Conservation (phyloP, 2,888 invertebrate genomes). For the Diarsia dahlii region DNA sequence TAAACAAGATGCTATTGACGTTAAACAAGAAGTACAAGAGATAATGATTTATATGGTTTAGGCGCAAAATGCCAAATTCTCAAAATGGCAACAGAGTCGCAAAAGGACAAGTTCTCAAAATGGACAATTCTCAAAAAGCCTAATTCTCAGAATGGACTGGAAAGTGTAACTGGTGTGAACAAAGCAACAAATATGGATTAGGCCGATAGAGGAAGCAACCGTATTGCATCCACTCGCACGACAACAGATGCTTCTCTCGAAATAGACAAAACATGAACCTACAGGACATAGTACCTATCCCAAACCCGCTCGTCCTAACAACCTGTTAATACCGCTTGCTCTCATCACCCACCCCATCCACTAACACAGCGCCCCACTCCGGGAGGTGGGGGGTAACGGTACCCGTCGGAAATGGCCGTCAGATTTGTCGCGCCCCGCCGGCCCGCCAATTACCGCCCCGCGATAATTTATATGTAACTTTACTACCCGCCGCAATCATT, state of each 20-base stretch:
- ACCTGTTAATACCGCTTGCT: slow-evolving; percentile 52
- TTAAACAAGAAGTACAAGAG: background rate
- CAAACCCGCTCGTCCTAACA: slow-evolving; percentile 28
- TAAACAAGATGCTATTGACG: background rate
- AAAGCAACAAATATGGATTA: background rate
- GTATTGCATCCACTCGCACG: background rate
- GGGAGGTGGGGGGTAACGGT: slow-evolving; percentile 70
- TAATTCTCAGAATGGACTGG: no score
- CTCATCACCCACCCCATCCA: slow-evolving; percentile 2
- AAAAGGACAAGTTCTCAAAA: no score
- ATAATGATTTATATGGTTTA: background rate
- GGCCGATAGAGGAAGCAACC: background rate
- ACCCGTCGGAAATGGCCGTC: slow-evolving; percentile 82
- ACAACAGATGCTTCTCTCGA: background rate
- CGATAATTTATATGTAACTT: slow-evolving; percentile 72
- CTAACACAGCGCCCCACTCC: slow-evolving; percentile 24
- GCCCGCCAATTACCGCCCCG: slow-evolving; percentile 82
- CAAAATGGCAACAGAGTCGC: no score
- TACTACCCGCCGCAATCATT: slow-evolving; percentile 61
- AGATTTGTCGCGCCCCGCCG: slow-evolving; percentile 85
- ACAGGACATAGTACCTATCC: background rate
- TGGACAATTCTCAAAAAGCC: no score
- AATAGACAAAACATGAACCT: background rate
- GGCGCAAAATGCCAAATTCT: no score
- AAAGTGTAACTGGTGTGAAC: background rate